A percentile compares a stretch with the other conserved stretches of the same genome.
Conservation (phyloP, 2,797 vertebrate genomes). For the Myiothlypis chrysogaster region DNA sequence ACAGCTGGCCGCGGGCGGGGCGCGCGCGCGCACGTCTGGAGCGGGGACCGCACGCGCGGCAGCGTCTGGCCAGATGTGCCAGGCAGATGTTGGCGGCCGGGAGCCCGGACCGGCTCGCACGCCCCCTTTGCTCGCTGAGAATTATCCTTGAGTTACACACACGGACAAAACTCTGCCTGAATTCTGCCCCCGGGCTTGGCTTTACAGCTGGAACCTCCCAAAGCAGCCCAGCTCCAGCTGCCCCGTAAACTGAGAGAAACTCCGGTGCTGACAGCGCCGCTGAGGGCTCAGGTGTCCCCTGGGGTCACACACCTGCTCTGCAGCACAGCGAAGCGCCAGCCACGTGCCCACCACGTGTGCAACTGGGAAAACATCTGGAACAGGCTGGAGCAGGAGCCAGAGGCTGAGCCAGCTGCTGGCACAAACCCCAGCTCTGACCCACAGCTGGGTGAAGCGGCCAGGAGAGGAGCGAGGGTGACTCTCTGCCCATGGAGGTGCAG, state of each 20-base stretch:
- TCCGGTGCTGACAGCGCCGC: fast-evolving
- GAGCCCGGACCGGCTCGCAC: background rate
- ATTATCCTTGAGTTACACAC: background rate
- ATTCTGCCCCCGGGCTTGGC: no score
- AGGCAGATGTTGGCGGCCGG: background rate
- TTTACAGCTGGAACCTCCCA: fast-evolving
- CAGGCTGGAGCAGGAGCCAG: background rate
- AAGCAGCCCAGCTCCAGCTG: fast-evolving
- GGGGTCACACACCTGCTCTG: background rate
- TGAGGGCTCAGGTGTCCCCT: background rate
- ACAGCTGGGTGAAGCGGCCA: fast-evolving
- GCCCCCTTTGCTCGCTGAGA: fast-evolving
- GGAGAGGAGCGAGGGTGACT: fast-evolving
- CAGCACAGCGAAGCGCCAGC: background rate
- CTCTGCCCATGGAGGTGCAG: background rate
- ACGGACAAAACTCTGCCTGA: fast-evolving
- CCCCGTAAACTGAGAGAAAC: fast-evolving
- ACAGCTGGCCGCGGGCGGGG: background rate
- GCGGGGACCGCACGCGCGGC: background rate
- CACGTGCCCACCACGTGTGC: background rate
- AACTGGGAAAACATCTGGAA: background rate
- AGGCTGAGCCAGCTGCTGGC: background rate
- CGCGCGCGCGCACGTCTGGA: background rate
- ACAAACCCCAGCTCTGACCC: background rate
- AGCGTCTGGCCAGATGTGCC: background rate